A percentile compares a stretch with the other conserved stretches of the same genome.
Conservation (phyloP, 2,797 vertebrate genomes). For the Oryzias dopingdopingensis region DNA sequence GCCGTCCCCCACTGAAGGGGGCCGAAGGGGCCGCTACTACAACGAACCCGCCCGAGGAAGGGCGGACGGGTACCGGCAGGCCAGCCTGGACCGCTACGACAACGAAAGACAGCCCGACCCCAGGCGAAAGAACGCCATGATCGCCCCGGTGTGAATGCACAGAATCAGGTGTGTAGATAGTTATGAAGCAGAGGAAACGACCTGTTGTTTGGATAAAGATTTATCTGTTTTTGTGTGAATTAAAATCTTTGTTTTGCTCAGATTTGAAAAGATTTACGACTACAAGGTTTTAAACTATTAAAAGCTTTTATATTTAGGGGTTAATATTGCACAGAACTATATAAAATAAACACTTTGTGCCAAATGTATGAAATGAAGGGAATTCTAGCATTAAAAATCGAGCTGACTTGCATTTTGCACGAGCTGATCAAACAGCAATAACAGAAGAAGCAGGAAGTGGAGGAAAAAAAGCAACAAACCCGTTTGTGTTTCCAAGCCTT, state of each 20-base stretch:
- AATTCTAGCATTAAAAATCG: conserved; percentile 7
- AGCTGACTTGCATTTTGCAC: conserved; percentile 46
- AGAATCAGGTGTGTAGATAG: background rate
- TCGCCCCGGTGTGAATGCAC: conserved; percentile 81
- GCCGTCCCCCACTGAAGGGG: conserved; percentile 60
- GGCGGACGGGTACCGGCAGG: conserved; percentile 57
- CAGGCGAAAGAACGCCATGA: conserved; percentile 86
- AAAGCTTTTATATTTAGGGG: background rate
- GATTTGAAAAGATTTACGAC: background rate
- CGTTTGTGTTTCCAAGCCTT: conserved; percentile 41
- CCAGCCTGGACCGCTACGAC: conserved; percentile 70
- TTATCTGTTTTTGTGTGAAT: no score
- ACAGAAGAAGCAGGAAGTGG: conserved; percentile 44
- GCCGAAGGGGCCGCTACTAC: conserved; percentile 39
- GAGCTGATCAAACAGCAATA: conserved; percentile 14
- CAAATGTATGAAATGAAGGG: conserved; percentile 20
- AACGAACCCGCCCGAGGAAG: conserved; percentile 61
- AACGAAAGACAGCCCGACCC: conserved; percentile 76
- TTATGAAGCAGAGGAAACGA: background rate
- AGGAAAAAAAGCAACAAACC: conserved; percentile 49
- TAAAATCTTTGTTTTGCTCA: background rate
- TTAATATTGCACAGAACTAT: background rate
- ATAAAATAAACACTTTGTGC: conserved; percentile 2
- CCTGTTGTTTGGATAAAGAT: no score
- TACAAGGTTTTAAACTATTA: conserved; percentile 19